These are phyloP conservation scores for Drosophila sturtevanti DNA, from an alignment of 1,140 invertebrate genomes.

Conservation along the genomic window DNA sequence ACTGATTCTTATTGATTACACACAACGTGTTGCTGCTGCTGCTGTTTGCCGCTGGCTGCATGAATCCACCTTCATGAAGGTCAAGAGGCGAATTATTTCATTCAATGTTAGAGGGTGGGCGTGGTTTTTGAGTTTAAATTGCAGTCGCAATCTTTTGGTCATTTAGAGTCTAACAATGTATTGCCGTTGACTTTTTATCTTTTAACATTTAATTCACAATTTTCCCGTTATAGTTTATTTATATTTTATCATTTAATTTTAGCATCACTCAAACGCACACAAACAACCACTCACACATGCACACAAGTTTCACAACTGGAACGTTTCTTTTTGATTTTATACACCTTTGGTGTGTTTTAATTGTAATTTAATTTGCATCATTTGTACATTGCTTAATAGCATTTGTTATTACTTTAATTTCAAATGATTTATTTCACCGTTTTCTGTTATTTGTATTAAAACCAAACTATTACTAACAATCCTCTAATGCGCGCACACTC, in stretches of 20 bases:
- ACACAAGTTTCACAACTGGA: not conserved
- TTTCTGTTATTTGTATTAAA: not conserved
- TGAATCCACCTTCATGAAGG: constrained; percentile 79
- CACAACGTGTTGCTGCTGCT: constrained; percentile 65
- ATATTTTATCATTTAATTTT: constrained; percentile 6
- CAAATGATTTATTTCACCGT: not conserved
- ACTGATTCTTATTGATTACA: constrained; percentile 68
- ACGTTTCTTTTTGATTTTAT: not conserved
- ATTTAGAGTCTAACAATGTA: not conserved
- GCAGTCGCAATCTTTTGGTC: constrained; percentile 10
- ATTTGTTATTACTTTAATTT: not conserved
- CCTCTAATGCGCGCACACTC: constrained; percentile 23
- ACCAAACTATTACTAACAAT: not conserved
- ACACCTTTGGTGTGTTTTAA: not conserved
- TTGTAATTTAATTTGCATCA: not conserved
- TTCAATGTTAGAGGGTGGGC: constrained; percentile 6
- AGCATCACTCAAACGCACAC: not conserved
- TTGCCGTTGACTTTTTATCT: not conserved
- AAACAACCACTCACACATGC: not conserved
- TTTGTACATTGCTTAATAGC: not conserved
- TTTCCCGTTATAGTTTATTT: not conserved
- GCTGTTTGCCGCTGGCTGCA: constrained; percentile 5
- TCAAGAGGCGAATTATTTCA: constrained; percentile 46
- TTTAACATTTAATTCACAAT: not conserved
- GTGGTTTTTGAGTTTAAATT: constrained; percentile 2